Evolutionary conservation across 2,113 vertebrate species (phyloP).

Genomic region (Lepus americanus): DNA sequence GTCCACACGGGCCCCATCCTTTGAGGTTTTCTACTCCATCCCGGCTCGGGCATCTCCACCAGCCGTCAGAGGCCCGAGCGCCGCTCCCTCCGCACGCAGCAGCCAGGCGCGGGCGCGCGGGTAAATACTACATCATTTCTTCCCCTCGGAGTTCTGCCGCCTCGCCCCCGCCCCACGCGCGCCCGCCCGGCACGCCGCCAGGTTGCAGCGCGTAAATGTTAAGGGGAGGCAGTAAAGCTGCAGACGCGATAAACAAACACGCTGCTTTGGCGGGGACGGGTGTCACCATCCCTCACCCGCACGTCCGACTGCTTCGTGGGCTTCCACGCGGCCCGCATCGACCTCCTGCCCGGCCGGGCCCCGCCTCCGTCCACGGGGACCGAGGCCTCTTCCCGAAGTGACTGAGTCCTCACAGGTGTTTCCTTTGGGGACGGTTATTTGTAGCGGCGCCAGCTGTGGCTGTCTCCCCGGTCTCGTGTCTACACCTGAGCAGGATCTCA

Average conservation of each 20-base stretch:
- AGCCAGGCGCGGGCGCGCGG: background rate
- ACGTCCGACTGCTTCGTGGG: background rate
- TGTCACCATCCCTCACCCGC: background rate
- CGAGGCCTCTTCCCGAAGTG: background rate
- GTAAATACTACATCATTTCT: constrained; percentile 10
- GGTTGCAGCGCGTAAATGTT: constrained; percentile 78
- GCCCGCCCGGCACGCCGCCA: constrained; percentile 34
- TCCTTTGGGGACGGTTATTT: constrained; percentile 71
- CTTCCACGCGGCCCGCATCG: background rate
- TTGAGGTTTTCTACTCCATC: background rate
- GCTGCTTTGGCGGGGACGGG: constrained; percentile 58
- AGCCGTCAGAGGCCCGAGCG: constrained; percentile 18
- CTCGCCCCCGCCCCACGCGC: constrained; percentile 31
- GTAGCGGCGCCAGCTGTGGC: background rate
- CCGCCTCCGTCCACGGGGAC: background rate
- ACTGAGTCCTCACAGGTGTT: constrained; percentile 32
- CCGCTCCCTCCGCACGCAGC: background rate
- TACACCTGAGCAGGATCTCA: constrained; percentile 52
- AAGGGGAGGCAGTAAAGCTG: constrained; percentile 64
- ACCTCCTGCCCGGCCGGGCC: too few relatives aligned
- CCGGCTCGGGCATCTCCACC: constrained; percentile 59
- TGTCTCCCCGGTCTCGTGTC: constrained; percentile 3
- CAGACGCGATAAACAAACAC: constrained; percentile 77
- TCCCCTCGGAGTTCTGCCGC: accelerated
- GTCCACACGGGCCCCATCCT: too few relatives aligned